phyloP scores from a whole-genome alignment of 2,888 invertebrate species.

The Julus scanicus region DNA sequence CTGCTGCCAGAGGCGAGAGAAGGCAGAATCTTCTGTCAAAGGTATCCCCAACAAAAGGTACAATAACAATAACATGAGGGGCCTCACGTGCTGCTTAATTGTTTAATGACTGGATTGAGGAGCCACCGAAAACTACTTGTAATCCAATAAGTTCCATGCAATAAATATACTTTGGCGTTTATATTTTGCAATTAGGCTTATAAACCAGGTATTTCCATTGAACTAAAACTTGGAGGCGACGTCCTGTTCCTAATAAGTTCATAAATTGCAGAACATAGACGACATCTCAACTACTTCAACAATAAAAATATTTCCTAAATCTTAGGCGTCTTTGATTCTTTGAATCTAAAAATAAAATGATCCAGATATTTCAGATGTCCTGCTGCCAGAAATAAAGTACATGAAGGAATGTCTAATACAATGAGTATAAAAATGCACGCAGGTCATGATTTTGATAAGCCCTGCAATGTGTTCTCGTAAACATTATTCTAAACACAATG shows the following conservation, averaged over 20 bases:
- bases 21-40: not conserved
- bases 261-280: too few species aligned
- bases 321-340: too few species aligned
- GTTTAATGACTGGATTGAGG: not conserved
- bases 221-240: not conserved
- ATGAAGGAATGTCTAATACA: too few species aligned
- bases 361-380: too few species aligned
- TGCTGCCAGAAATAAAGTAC: too few species aligned
- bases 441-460: too few species aligned
- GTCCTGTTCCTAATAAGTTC: not conserved
- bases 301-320: too few species aligned
- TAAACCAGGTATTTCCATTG: not conserved
- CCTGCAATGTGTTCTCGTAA: too few species aligned
- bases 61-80: not conserved
- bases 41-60: not conserved
- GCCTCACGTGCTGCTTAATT: constrained; percentile 1
- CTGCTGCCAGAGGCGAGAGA: not conserved
- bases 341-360: too few species aligned
- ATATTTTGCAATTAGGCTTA: not conserved
- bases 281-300: too few species aligned
- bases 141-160: not conserved
- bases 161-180: not conserved
- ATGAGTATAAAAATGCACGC: too few species aligned
- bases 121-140: not conserved
- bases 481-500: too few species aligned